Base-by-base conservation (phyloP, 2,113 vertebrate genomes). In the Hippolais icterina region DNA sequence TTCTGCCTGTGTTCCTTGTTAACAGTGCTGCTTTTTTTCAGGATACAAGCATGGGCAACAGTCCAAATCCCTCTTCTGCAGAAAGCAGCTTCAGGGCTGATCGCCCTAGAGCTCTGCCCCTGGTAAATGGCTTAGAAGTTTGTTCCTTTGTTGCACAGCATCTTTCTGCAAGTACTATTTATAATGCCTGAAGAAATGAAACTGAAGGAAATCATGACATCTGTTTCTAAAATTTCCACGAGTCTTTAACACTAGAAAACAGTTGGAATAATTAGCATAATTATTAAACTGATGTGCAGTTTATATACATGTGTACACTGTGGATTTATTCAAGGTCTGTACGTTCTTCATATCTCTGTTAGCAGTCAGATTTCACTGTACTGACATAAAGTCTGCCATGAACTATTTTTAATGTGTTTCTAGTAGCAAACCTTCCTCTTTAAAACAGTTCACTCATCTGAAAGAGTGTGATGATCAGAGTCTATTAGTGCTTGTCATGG, bases 1-100 rank as follows among this genome's bases (percentile, higher is more conserved):
- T 91, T 60, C 69, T 81, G 17, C 42, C 10, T 50, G 10, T 93
- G 33, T 82, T 91, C 23, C 46, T 39, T 81, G 31, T 66, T 90
- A 93, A 93, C 39, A 59, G 31, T 84, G n/a, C 53, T 82, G 10
- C 5, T 56, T 90, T 84, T 90, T 91, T 95, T 24, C 93, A 99
- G 99, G 98, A 98, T 91, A 97, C 96, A 85, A 98, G 98, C 82
- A 85, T 98, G 6, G 98, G 98, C 90, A 98, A 97, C 96, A 99
- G 98, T 92, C 98, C 99, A 60, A 96, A 98, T 92, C 98, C 98
- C 1, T 99, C 98, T 89, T 98, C 98, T 72, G 82, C 97, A 64
- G 98, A 98, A 87, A 98, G 95, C 80, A 98, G 98, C 91, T 99
- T 98, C 96, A 97, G 98, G 63, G 92, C 89, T 93, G 98, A 98